A percentile compares a stretch with the other conserved stretches of the same genome.
Conservation (phyloP, 2,113 vertebrate species). For the Solea senegalensis region DNA sequence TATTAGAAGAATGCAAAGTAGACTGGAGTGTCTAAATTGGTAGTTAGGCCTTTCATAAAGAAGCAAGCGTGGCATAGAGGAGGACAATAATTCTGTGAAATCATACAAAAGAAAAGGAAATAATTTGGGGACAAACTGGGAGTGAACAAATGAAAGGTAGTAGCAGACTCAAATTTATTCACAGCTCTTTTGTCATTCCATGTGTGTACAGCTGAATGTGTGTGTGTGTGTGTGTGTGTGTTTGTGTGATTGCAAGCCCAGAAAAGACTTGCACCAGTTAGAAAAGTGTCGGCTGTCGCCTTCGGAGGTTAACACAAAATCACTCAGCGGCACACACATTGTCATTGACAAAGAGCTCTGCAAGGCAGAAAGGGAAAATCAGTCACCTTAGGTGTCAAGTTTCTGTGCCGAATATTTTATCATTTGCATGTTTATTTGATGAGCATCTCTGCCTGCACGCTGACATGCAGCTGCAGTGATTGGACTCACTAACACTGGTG, state of each 20-base stretch:
- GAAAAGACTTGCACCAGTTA: slow-evolving; percentile 37
- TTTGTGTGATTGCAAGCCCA: slow-evolving; percentile 11
- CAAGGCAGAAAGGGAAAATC: slow-evolving; percentile 49
- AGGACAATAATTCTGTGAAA: slow-evolving; percentile 27
- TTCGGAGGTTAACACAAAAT: slow-evolving; percentile 71
- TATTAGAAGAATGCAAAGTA: slow-evolving; percentile 25
- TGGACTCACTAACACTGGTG: slow-evolving; percentile 61
- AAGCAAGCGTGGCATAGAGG: slow-evolving; percentile 8
- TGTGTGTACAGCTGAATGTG: slow-evolving; percentile 25
- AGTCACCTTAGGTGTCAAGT: slow-evolving; percentile 68
- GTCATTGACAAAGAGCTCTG: slow-evolving; percentile 72
- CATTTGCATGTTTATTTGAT: slow-evolving; percentile 80
- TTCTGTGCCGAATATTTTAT: slow-evolving; percentile 67
- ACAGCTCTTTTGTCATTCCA: slow-evolving; percentile 43
- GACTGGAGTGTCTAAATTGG: slow-evolving; percentile 25
- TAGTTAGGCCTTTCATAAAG: slow-evolving; percentile 35
- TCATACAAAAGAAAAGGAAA: slow-evolving; percentile 19
- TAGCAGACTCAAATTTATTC: slow-evolving; percentile 31
- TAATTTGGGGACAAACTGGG: neutral
- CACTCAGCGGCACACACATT: slow-evolving; percentile 61
- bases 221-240: slow-evolving; percentile 12
- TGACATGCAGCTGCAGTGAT: slow-evolving; percentile 50
- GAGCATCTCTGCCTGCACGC: slow-evolving; percentile 48
- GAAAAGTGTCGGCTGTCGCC: slow-evolving; percentile 62
- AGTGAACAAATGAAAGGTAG: slow-evolving; percentile 39